These are phyloP conservation scores for Battus philenor DNA, from an alignment of 1,140 invertebrate genomes.

Conservation along the genomic window DNA sequence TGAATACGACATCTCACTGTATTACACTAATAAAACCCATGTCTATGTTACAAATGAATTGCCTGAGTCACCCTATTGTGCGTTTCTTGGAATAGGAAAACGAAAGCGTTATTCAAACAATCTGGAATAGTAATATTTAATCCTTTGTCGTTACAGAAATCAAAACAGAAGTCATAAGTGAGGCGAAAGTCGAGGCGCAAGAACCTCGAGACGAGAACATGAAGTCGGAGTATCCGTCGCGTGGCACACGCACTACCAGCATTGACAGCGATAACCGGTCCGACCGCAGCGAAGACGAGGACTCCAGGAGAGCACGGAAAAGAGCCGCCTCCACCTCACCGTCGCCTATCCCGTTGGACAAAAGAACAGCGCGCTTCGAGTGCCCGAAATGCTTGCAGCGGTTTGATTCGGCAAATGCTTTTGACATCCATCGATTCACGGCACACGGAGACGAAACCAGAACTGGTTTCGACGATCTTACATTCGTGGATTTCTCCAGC, in stretches of 20 bases:
- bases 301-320: conserved; percentile 53
- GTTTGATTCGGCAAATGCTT: conserved; percentile 82
- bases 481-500: conserved; percentile 86
- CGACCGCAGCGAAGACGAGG: conserved; percentile 72
- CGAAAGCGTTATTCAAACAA: conserved; percentile 68
- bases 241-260: conserved; percentile 49
- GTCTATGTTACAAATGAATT: conserved; percentile 48
- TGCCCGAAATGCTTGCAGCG: conserved; percentile 82
- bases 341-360: conserved; percentile 80
- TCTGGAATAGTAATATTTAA: conserved; percentile 50
- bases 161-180: conserved; percentile 67
- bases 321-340: conserved; percentile 70
- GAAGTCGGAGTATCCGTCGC: conserved; percentile 48
- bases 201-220: conserved; percentile 40
- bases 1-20: conserved; percentile 53
- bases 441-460: conserved; percentile 75
- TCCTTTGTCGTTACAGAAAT: conserved; percentile 70
- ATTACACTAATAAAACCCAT: conserved; percentile 51
- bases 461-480: conserved; percentile 84
- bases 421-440: conserved; percentile 81
- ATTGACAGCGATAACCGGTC: conserved; percentile 66
- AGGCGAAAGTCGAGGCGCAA: conserved; percentile 61
- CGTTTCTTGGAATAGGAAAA: conserved; percentile 69
- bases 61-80: conserved; percentile 66
- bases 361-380: conserved; percentile 83